Base-by-base conservation (phyloP, 2,797 vertebrate species). In the Mormyrops boulengeri region DNA sequence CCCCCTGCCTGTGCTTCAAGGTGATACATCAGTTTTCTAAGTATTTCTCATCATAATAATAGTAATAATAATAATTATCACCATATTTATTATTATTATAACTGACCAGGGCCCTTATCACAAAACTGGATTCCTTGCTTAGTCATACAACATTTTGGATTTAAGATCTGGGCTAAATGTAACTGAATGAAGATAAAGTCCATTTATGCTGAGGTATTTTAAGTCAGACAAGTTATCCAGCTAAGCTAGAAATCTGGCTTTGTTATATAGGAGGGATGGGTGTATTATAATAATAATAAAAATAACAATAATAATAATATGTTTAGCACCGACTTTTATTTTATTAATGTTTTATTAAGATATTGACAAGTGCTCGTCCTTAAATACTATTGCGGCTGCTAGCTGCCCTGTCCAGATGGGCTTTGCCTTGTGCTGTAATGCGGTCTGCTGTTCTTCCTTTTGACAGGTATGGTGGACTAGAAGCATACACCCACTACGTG, bases 1-100 rank as follows among this genome's bases (percentile, higher is more conserved):
- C 94, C 11, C 91, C 92, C 87, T 97, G 96, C 94, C 92, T 91
- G 89, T 96, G 96, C 92, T 89, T 96, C 49, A 91, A 95, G 96
- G 96, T 96, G 92, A 88, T 52, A 12, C 14, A 38, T 4, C 8
- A 55, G 30, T 77, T 87, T 57, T 34, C 7, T 80, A 80, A 80
- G 11, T 73, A 34, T 80, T 44, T 80, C 14, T 44, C 38, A 38
- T 80, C 38, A 38, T 38, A 73, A 73, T 73, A 73, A 17, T 73
- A 38, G 4, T 73, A 38, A 73, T 14, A 38, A 17, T 73, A 38
- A 38, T 38, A 0, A 73, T 73, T 8, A 66, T 30, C 8, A 0
- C 9, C 2, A 2, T 41, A 41, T 41, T n/a, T n/a, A 62, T 62
- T 62, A 60, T 60, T 60, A 60, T 26, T 12, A 12, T 30, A 73